Evolutionary conservation across 2,113 vertebrate genomes (phyloP), one percentile per base, ranked within the genome.

Genomic region (Hepsetus odoe): DNA sequence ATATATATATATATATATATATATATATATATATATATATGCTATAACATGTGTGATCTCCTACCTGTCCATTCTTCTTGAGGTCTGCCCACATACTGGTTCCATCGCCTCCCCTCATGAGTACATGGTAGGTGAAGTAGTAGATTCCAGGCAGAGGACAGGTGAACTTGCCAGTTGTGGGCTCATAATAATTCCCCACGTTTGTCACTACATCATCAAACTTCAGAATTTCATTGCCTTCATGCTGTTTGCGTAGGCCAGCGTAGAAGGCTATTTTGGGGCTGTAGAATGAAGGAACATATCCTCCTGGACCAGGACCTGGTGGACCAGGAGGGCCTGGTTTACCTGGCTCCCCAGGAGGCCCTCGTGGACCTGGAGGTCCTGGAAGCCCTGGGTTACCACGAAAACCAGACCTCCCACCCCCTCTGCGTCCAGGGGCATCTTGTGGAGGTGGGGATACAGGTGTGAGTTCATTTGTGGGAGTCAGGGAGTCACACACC

Each of bases 131-230:
- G 86, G 96, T 96, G 90, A 98, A 98, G 93, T 95, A 98, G 89
- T 98, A 98, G 88, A 97, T 96, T 74, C 97, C 96, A 1, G 96
- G 95, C 80, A 98, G 91, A 10, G 96, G 96, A 85, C 96, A 98
- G 85, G 96, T 98, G 92, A 98, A 98, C 85, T 98, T 98, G 81
- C 97, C 97, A 0, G 96, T 98, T 72, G 93, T n/a, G n/a, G n/a
- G n/a, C n/a, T n/a, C n/a, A n/a, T n/a, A n/a, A n/a, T n/a, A n/a
- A n/a, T n/a, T n/a, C 58, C 97, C 97, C 42, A 98, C 95, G 81
- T 98, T 98, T 86, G 97, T 99, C 61, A 98, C 97, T 79, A 98
- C 97, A 5, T 99, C 97, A 83, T 99, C 97, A 80, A 99, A 99
- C 76, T 96, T 96, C 68, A 99, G 90, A 69, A 98, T 92, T 80